Conservation (phyloP, 2,113 vertebrate genomes). For the Hiodon alosoides region DNA sequence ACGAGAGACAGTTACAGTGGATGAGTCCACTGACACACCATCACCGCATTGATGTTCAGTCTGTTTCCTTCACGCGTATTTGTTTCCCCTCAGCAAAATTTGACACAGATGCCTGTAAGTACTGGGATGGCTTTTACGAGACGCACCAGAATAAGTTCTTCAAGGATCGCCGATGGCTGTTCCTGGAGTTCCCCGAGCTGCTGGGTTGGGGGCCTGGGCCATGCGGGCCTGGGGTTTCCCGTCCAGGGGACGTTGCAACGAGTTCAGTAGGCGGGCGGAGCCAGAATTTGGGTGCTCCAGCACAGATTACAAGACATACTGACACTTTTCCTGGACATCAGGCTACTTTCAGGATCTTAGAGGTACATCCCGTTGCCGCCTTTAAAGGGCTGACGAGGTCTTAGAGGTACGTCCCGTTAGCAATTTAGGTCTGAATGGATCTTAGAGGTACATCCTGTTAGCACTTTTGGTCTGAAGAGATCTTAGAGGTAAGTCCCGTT, state of each 20-base stretch:
- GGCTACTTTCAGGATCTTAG: constrained; percentile 77
- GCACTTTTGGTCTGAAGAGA: not conserved
- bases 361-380: constrained; percentile 59
- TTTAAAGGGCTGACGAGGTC: not conserved
- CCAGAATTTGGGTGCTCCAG: not conserved
- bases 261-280: constrained; percentile 5
- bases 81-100: constrained; percentile 68
- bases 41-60: not conserved
- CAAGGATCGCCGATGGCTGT: constrained; percentile 89
- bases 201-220: constrained; percentile 46
- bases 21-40: not conserved
- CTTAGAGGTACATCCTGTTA: constrained; percentile 71
- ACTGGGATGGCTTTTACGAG: constrained; percentile 86
- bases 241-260: not conserved
- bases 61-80: constrained; percentile 12
- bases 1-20: not conserved
- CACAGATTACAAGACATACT: constrained; percentile 8
- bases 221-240: not conserved
- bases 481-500: too few species aligned
- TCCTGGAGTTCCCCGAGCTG: constrained; percentile 88
- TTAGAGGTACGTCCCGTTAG: too few species aligned
- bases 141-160: constrained; percentile 84
- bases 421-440: constrained; percentile 48
- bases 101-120: constrained; percentile 73
- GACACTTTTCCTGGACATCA: constrained; percentile 70